phyloP scores from a whole-genome alignment of 1,140 invertebrate genomes.

The Drosophila pachea region DNA sequence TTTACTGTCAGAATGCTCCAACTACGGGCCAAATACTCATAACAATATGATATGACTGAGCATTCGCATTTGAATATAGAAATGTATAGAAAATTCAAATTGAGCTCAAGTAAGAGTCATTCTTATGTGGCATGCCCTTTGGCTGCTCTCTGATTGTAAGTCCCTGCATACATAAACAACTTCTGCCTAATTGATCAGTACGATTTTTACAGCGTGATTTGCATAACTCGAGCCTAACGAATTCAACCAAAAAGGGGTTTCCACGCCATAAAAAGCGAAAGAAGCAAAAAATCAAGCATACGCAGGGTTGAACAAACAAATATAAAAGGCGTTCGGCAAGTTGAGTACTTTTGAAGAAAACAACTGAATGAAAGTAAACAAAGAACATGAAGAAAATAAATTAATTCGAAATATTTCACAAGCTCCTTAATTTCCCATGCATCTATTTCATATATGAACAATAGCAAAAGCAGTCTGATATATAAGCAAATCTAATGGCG shows the following conservation, averaged over 20 bases:
- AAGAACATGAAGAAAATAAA: constrained; percentile 5
- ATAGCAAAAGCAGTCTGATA: too few relatives aligned
- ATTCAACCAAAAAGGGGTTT: constrained; percentile 64
- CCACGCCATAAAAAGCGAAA: constrained; percentile 60
- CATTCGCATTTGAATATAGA: too few relatives aligned
- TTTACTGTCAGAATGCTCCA: neutral
- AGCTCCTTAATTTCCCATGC: neutral
- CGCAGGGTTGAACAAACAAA: constrained; percentile 39
- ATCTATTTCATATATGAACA: too few relatives aligned
- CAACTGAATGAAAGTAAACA: neutral
- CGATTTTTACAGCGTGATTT: constrained; percentile 55
- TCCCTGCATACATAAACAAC: constrained; percentile 43
- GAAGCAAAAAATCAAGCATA: constrained; percentile 34
- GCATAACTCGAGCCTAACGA: constrained; percentile 53
- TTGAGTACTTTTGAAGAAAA: neutral
- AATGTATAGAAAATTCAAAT: neutral
- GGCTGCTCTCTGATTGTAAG: constrained; percentile 7
- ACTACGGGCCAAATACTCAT: neutral
- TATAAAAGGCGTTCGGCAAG: constrained; percentile 2
- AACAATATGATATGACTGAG: constrained; percentile 1
- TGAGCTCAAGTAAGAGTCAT: neutral
- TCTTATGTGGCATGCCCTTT: too few relatives aligned
- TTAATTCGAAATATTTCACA: neutral
- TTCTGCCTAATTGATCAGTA: constrained; percentile 75
- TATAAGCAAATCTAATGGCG: too few relatives aligned